Percentiles rank a stretch among this genome's conserved stretches.
These are phyloP conservation scores for Gallinago nigripennis DNA, from an alignment of 2,797 vertebrate species.

Conservation along the genomic window DNA sequence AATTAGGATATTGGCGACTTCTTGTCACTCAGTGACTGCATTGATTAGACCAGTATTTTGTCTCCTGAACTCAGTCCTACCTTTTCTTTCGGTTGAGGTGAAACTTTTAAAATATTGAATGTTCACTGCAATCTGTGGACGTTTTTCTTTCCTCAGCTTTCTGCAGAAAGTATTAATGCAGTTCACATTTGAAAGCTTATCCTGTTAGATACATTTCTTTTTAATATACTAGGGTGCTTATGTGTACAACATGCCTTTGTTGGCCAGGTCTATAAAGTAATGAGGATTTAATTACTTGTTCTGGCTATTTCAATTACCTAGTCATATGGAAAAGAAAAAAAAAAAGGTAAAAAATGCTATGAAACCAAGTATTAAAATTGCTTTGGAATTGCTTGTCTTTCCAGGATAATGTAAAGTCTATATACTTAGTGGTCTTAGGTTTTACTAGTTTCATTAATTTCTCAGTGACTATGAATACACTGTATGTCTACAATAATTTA, in stretches of 20 bases:
- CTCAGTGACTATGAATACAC: not conserved
- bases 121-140: not conserved
- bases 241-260: not conserved
- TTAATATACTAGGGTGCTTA: not conserved
- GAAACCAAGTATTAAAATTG: not conserved
- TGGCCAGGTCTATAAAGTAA: not conserved
- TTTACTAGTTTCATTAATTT: not conserved
- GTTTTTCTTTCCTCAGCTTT: not conserved
- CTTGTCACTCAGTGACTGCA: not conserved
- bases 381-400: not conserved
- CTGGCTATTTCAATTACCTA: not conserved
- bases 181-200: not conserved
- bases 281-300: not conserved
- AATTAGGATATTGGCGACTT: not conserved
- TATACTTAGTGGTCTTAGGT: not conserved
- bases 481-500: not conserved
- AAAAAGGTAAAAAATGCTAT: not conserved
- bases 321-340: not conserved
- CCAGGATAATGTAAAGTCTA: not conserved
- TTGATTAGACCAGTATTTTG: not conserved
- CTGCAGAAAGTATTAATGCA: not conserved
- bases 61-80: not conserved
- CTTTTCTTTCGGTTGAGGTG: not conserved
- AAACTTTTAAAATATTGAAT: not conserved
- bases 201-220: not conserved